Evolutionary conservation across 2,797 vertebrate species (phyloP), one percentile per base, ranked within the genome.

Genomic region (Eulemur mongoz): DNA sequence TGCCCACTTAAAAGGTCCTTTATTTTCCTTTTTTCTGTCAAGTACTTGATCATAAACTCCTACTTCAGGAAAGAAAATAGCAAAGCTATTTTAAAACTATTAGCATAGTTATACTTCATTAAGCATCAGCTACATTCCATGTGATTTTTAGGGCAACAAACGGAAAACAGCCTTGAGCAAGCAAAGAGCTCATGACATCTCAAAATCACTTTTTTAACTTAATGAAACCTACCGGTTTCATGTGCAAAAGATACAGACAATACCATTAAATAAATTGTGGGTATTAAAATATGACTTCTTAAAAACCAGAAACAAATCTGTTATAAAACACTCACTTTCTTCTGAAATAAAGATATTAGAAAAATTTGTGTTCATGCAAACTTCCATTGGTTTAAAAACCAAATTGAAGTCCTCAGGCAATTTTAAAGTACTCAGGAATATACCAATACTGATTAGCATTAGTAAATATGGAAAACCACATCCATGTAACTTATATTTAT

Each of bases 111-210:
- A 65, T 54, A 88, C 59, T 90, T 84, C 81, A 43, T 81, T 69
- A 95, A 88, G 48, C 54, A 93, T 93, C 48, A 72, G 82, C 73
- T 89, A 61, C 17, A 96, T 72, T 40, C 17, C 94, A 95, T 70
- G 48, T 94, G 79, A 85, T 54, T 96, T 91, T 82, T 85, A 90
- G 88, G 93, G 61, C 78, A 94, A 20, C 5, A 45, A 96, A 91
- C 17, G 80, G 84, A 87, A 95, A 97, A 94, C 20, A 89, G 50
- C 80, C 69, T 50, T 43, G 25, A 91, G 86, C 73, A 96, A 61
- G 35, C 73, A 94, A 95, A 95, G 54, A 76, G 32, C 43, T 59
- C 84, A 84, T 80, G 57, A 79, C 50, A 89, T 72, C 17, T 82
- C 50, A 79, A 85, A 95, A 88, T 40, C 32, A 48, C 57, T 85